These are phyloP conservation scores for Capromys pilorides DNA, from an alignment of 2,797 vertebrate genomes.

Conservation along the genomic window DNA sequence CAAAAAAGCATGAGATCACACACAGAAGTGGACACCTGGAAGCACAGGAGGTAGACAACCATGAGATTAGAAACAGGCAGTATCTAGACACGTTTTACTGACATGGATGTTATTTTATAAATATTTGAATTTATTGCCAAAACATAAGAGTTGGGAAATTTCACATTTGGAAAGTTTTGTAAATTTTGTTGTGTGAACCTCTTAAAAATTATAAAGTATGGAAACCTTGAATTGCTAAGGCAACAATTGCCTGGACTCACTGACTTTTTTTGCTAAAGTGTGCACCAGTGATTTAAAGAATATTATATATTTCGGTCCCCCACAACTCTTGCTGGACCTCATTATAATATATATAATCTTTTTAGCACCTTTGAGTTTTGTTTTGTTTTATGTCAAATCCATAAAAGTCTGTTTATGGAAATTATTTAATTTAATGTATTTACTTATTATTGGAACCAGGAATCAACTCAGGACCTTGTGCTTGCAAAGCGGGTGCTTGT, in stretches of 20 bases:
- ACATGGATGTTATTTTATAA: not conserved
- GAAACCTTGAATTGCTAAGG: not conserved
- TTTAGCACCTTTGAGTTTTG: not conserved
- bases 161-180: not conserved
- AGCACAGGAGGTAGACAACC: not conserved
- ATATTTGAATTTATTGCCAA: not conserved
- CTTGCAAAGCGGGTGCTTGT: too few relatives aligned
- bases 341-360: not conserved
- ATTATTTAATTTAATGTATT: not conserved
- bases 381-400: not conserved
- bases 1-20: not conserved
- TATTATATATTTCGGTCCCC: not conserved
- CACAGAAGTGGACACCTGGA: not conserved
- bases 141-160: not conserved
- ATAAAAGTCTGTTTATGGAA: not conserved
- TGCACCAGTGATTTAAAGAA: not conserved
- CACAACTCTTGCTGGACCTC: not conserved
- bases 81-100: not conserved
- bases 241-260: not conserved
- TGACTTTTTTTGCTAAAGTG: not conserved
- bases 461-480: too few relatives aligned
- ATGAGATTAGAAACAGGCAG: not conserved
- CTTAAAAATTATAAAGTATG: not conserved
- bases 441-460: too few relatives aligned
- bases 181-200: not conserved